These are phyloP conservation scores for Peromyscus melanophrys DNA, from an alignment of 2,797 vertebrate genomes.

Conservation along the genomic window DNA sequence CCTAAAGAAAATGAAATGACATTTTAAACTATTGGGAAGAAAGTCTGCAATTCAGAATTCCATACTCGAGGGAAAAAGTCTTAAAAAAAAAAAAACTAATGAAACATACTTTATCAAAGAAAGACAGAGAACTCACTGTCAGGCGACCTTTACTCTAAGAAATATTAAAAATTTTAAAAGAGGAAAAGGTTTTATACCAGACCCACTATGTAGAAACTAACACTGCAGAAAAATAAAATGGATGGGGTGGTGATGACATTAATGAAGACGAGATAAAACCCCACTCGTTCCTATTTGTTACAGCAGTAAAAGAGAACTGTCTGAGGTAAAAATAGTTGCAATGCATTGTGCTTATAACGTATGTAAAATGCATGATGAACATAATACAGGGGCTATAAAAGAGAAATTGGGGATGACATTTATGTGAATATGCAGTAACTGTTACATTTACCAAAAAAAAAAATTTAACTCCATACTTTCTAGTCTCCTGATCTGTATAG, in stretches of 20 bases:
- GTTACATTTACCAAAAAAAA: not conserved
- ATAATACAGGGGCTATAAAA: constrained; percentile 16
- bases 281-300: constrained; percentile 53
- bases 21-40: constrained; percentile 14
- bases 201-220: not conserved
- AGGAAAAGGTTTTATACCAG: not conserved
- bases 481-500: too few relatives aligned
- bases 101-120: constrained; percentile 25
- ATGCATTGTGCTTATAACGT: not conserved
- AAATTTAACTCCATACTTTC: not conserved
- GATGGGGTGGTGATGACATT: not conserved
- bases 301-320: not conserved
- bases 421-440: not conserved
- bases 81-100: not conserved
- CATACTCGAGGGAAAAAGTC: not conserved
- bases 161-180: constrained; percentile 52
- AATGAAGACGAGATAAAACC: constrained; percentile 37
- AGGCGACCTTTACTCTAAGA: constrained; percentile 14
- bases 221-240: constrained; percentile 25
- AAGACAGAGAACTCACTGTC: constrained; percentile 6
- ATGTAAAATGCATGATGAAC: constrained; percentile 42
- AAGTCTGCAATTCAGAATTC: not conserved
- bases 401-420: constrained; percentile 27
- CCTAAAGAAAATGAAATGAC: constrained; percentile 25
- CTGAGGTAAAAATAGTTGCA: constrained; percentile 39